phyloP scores from a whole-genome alignment of 2,113 vertebrate species.

The Centrocercus urophasianus region DNA sequence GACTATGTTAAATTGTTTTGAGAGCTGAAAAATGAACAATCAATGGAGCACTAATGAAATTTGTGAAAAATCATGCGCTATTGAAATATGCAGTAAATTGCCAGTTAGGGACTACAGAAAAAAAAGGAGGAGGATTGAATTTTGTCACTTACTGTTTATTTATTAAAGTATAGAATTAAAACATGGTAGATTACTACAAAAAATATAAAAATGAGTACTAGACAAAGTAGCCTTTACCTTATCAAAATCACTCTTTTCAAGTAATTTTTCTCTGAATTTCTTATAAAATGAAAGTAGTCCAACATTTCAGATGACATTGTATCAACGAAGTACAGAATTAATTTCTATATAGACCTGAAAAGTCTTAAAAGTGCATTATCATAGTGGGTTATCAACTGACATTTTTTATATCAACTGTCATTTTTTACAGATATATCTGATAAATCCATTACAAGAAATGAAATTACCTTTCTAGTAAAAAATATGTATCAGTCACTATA shows the following conservation, averaged over 20 bases:
- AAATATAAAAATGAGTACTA: not conserved
- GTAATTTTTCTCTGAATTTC: not conserved
- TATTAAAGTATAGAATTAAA: conserved; percentile 6
- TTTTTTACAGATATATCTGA: conserved; percentile 35
- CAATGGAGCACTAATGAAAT: conserved; percentile 79
- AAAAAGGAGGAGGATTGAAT: not conserved
- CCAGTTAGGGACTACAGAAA: conserved; percentile 21
- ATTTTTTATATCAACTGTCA: conserved; percentile 32
- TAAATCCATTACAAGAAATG: conserved; percentile 24
- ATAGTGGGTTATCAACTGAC: conserved; percentile 8
- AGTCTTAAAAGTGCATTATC: not conserved
- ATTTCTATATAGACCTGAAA: not conserved
- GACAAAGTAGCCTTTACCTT: not conserved
- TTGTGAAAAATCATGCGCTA: conserved; percentile 75
- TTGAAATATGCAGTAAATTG: conserved; percentile 69
- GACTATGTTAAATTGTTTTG: conserved; percentile 79
- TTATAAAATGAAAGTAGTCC: not conserved
- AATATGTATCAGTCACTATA: not conserved
- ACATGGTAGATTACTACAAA: not conserved
- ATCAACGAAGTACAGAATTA: not conserved
- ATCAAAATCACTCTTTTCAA: not conserved
- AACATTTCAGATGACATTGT: not conserved
- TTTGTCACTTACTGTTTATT: conserved; percentile 44
- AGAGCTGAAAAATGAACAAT: conserved; percentile 80
- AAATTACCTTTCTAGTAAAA: conserved; percentile 27